Evolutionary conservation across 2,888 invertebrate species (phyloP).

Genomic region (Lycaena phlaeas): DNA sequence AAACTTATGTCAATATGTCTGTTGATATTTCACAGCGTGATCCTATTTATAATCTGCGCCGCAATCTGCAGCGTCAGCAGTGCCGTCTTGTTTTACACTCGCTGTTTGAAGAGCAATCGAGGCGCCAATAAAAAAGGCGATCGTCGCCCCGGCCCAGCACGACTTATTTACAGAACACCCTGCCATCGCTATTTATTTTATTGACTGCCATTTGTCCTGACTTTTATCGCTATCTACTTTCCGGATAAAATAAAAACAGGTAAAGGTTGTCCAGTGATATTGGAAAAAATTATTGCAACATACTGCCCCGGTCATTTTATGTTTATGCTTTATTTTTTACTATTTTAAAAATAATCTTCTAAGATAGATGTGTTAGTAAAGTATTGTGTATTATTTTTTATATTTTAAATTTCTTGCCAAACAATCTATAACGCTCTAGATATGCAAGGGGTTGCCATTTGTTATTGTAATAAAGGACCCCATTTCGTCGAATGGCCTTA

Average conservation of each 20-base stretch:
- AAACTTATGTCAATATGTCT: too few species aligned
- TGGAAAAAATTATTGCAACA: constrained; percentile 11
- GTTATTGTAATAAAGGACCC: constrained; percentile 13
- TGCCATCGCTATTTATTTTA: constrained; percentile 71
- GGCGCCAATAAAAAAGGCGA: constrained; percentile 74
- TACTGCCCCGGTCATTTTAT: too few species aligned
- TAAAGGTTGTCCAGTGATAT: constrained; percentile 34
- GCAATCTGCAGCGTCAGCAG: constrained; percentile 60
- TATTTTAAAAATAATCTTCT: background rate
- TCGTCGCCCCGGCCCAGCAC: constrained; percentile 62
- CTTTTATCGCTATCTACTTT: constrained; percentile 68
- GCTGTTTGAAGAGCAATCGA: constrained; percentile 71
- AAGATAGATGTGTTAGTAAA: background rate
- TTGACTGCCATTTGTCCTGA: constrained; percentile 71
- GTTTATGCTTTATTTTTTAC: constrained; percentile 1
- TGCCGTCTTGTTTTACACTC: constrained; percentile 47
- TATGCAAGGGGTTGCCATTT: constrained; percentile 9
- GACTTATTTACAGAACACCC: constrained; percentile 73
- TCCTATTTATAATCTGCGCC: constrained; percentile 58
- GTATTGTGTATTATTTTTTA: background rate
- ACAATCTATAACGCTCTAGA: too few species aligned
- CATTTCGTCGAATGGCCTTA: constrained; percentile 2
- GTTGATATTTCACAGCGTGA: constrained; percentile 33
- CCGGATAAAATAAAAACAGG: constrained; percentile 64
- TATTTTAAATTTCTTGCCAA: too few species aligned